Evolutionary conservation across 1,140 invertebrate species (phyloP).

Genomic region (Macrobrachium rosenbergii): DNA sequence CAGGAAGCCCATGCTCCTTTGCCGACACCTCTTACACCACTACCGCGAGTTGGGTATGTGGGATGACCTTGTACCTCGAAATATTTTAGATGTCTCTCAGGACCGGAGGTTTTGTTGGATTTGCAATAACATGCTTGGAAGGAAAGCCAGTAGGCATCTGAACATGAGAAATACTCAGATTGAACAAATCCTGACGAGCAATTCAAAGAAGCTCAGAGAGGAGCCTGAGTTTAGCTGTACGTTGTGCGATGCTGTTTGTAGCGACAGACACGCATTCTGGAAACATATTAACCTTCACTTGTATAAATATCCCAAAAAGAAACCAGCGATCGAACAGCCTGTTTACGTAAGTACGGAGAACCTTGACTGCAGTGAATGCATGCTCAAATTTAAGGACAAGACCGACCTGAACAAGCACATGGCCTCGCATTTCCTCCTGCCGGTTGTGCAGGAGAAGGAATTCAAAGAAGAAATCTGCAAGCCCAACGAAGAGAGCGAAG

Average conservation of each 20-base stretch:
- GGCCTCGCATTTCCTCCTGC: slow-evolving; percentile 45
- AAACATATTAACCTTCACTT: slow-evolving; percentile 51
- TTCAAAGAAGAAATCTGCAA: neutral
- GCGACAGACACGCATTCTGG: slow-evolving; percentile 43
- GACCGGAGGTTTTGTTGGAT: slow-evolving; percentile 46
- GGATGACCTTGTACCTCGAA: slow-evolving; percentile 48
- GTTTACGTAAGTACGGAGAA: neutral
- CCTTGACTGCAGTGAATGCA: slow-evolving; percentile 30
- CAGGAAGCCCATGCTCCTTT: slow-evolving; percentile 32
- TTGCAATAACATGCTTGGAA: slow-evolving; percentile 42
- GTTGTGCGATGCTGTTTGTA: slow-evolving; percentile 34
- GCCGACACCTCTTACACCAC: slow-evolving; percentile 42
- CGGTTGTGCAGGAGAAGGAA: neutral
- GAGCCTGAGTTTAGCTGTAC: slow-evolving; percentile 34
- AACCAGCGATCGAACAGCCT: neutral
- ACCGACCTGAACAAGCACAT: slow-evolving; percentile 24
- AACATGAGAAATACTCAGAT: slow-evolving; percentile 37
- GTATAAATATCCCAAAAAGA: slow-evolving; percentile 23
- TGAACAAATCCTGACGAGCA: slow-evolving; percentile 25
- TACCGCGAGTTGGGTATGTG: slow-evolving; percentile 45
- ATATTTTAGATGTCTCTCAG: slow-evolving; percentile 15
- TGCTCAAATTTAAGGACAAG: slow-evolving; percentile 24
- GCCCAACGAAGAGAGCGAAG: neutral
- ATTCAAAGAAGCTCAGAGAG: slow-evolving; percentile 11
- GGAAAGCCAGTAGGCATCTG: slow-evolving; percentile 14